These are phyloP conservation scores for Menidia menidia DNA, from an alignment of 2,797 vertebrate species.

Conservation along the genomic window DNA sequence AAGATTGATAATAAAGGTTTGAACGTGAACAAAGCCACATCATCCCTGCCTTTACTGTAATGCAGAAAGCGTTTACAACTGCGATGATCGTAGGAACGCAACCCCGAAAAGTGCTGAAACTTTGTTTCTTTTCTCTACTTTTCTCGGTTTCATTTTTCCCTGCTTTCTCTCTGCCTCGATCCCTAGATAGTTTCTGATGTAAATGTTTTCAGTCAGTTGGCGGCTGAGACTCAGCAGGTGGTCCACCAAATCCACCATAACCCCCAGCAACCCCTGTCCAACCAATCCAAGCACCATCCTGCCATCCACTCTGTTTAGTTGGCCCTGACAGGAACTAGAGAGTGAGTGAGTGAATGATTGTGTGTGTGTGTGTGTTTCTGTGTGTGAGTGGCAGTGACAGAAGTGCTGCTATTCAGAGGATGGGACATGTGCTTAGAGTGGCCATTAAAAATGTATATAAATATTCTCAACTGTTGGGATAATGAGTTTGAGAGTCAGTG, in stretches of 20 bases:
- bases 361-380: constrained; percentile 33
- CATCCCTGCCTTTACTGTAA: not conserved
- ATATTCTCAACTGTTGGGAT: constrained; percentile 63
- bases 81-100: not conserved
- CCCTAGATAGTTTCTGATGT: constrained; percentile 95
- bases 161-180: constrained; percentile 47
- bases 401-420: constrained; percentile 80
- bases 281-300: constrained; percentile 73
- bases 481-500: constrained; percentile 36
- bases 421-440: constrained; percentile 77
- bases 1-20: not conserved
- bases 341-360: constrained; percentile 43
- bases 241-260: constrained; percentile 98
- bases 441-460: constrained; percentile 89
- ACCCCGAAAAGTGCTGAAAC: constrained; percentile 4
- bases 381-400: constrained; percentile 33
- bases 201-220: constrained; percentile 99
- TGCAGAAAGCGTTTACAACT: not conserved
- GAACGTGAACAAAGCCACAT: not conserved
- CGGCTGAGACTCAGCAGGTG: constrained; percentile 95
- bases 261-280: constrained; percentile 83
- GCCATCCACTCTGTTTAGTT: constrained; percentile 70
- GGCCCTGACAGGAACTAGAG: constrained; percentile 65
- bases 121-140: constrained; percentile 23
- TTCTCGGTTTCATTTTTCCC: constrained; percentile 8